Base-by-base conservation (phyloP, 2,797 vertebrate genomes). In the Heteromormyrus szaboi region DNA sequence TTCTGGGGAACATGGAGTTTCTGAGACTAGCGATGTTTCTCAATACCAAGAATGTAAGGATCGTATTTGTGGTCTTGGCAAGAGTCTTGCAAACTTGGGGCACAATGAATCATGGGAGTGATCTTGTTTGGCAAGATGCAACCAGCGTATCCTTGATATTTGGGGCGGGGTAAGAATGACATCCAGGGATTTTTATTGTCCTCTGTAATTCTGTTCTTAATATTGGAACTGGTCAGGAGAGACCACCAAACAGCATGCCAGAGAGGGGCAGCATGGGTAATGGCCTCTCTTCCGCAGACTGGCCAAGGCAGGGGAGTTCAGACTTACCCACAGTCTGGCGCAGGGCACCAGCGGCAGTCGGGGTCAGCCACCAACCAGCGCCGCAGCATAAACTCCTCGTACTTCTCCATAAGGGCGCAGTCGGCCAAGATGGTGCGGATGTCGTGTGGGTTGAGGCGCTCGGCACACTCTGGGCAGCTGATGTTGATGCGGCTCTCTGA, bases 361-460 rank as follows among this genome's bases (percentile, higher is more conserved):
- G 98, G 98, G 93, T 99, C 98, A 0, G 98, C 98, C 81, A 98
- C 98, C 4, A 99, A 96, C 98, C 98, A 99, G 53, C 98, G 95
- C 88, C 98, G 96, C 88, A 99, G 96, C 98, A 99, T 99, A 93
- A 99, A 99, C 94, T 99, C 98, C 92, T 99, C 98, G 0, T 99
- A 99, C 91, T 99, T 99, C 93, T 99, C 98, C 98, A 99, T 99
- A 90, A 99, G 95, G 46, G 95, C 92, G 72, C 96, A 97, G 89
- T 99, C 98, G 14, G 96, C 97, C 89, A 99, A 91, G 95, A 99
- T 99, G 93, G 98, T 95, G 89, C 97, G 95, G 92, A 99, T 99
- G 93, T 99, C 98, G 29, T 99, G 97, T 1, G 98, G 98, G 95
- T 99, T 99, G 93, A 98, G 99, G 56, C 98, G 97, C 94, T 99